Percentiles rank a stretch among this genome's conserved stretches.
Conservation (phyloP, 2,113 vertebrate genomes). For the Hepsetus odoe region DNA sequence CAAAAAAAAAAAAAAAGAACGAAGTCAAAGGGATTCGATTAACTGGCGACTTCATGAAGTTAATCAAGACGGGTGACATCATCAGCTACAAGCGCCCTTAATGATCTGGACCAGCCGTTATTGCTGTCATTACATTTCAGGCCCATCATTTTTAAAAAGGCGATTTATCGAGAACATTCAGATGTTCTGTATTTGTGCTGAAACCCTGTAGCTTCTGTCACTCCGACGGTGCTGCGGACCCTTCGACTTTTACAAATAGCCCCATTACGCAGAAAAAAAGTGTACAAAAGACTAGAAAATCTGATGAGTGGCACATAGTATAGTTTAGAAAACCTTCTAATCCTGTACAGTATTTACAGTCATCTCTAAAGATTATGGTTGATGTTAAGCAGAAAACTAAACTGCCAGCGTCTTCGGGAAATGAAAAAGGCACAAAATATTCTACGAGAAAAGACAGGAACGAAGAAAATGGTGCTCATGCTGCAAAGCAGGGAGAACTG, state of each 20-base stretch:
- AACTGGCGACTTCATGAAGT: neutral
- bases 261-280: neutral
- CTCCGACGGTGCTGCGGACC: neutral
- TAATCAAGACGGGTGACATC: neutral
- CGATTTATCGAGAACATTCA: neutral
- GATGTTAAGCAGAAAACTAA: slow-evolving; percentile 15
- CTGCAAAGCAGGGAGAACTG: neutral
- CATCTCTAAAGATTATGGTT: slow-evolving; percentile 58
- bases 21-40: neutral
- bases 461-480: neutral
- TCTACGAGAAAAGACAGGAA: neutral
- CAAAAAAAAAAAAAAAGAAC: neutral
- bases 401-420: neutral
- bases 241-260: neutral
- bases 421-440: slow-evolving; percentile 15
- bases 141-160: neutral
- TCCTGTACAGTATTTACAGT: slow-evolving; percentile 82
- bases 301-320: slow-evolving; percentile 64
- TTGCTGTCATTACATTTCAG: neutral
- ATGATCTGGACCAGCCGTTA: neutral
- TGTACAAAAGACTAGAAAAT: slow-evolving; percentile 67
- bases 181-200: too few relatives aligned
- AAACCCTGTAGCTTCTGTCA: slow-evolving; percentile 9
- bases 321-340: slow-evolving; percentile 77
- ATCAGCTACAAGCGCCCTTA: neutral